Percentiles rank a stretch among this genome's conserved stretches.
phyloP scores from a whole-genome alignment of 2,888 invertebrate genomes.

The Endotricha flammealis region DNA sequence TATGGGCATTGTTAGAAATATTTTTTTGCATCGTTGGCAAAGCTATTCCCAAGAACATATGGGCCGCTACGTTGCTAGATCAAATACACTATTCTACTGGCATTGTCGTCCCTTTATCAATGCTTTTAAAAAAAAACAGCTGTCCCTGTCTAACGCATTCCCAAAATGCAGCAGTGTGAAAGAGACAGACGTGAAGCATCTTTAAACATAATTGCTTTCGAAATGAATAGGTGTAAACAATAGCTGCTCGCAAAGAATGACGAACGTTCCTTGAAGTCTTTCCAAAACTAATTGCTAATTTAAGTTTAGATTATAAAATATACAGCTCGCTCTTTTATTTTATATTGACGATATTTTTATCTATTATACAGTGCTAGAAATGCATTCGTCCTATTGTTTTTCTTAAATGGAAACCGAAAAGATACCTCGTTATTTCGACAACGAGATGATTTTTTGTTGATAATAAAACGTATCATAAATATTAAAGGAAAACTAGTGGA shows the following conservation, averaged over 20 bases:
- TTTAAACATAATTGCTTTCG: constrained; percentile 58
- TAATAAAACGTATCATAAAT: too few relatives aligned
- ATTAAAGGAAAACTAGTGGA: too few relatives aligned
- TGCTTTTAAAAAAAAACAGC: constrained; percentile 58
- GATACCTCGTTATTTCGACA: too few relatives aligned
- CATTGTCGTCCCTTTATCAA: constrained; percentile 72
- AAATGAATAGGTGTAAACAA: constrained; percentile 67
- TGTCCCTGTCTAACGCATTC: constrained; percentile 42
- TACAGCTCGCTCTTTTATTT: neutral
- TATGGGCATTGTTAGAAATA: constrained; percentile 39
- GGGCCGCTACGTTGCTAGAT: constrained; percentile 75
- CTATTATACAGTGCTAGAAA: too few relatives aligned
- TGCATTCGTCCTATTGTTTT: too few relatives aligned
- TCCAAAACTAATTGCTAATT: constrained; percentile 30
- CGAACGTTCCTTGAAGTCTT: constrained; percentile 35
- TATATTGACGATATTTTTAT: too few relatives aligned
- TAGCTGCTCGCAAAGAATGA: constrained; percentile 41
- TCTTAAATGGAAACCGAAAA: too few relatives aligned
- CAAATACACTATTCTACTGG: constrained; percentile 74
- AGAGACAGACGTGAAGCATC: constrained; percentile 39
- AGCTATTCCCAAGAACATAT: constrained; percentile 75
- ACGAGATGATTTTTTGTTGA: too few relatives aligned
- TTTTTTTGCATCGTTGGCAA: constrained; percentile 72
- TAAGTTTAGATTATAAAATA: too few relatives aligned
- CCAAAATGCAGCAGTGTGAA: constrained; percentile 25